Evolutionary conservation across 2,888 invertebrate genomes (phyloP).

Genomic region (Muscina levida): DNA sequence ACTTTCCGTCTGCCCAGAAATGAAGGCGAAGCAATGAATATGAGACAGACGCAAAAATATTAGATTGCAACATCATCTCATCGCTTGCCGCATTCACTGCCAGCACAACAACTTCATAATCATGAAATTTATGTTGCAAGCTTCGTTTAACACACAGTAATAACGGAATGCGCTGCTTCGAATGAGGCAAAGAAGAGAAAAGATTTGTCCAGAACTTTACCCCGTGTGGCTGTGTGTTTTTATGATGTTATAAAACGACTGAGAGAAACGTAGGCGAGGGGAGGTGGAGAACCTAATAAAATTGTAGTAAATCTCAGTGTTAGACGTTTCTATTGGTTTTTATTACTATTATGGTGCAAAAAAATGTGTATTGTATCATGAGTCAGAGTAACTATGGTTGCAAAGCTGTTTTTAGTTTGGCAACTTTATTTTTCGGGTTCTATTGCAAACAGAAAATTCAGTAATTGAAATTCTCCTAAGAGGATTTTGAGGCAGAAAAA

Average conservation of each 20-base stretch:
- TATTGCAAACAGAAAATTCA: no score
- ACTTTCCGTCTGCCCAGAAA: conserved; percentile 5
- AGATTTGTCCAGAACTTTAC: no score
- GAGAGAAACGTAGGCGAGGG: no score
- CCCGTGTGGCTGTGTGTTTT: background rate
- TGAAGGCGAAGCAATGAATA: background rate
- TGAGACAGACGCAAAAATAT: background rate
- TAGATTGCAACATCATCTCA: conserved; percentile 8
- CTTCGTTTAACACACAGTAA: background rate
- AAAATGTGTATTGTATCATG: background rate
- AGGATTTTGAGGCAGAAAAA: no score
- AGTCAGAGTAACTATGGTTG: background rate
- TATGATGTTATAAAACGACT: background rate
- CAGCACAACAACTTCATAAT: background rate
- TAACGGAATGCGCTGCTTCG: background rate
- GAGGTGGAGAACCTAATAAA: conserved; percentile 46
- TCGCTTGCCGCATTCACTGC: background rate
- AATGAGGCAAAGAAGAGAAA: no score
- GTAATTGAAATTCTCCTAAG: no score
- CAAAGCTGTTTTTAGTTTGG: no score
- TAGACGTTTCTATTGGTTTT: conserved; percentile 57
- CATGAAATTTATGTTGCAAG: background rate
- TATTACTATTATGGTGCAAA: conserved; percentile 17
- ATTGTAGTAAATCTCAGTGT: conserved; percentile 55
- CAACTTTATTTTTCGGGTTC: no score